phyloP scores from a whole-genome alignment of 2,113 vertebrate genomes.

The Sphyrna mokarran region DNA sequence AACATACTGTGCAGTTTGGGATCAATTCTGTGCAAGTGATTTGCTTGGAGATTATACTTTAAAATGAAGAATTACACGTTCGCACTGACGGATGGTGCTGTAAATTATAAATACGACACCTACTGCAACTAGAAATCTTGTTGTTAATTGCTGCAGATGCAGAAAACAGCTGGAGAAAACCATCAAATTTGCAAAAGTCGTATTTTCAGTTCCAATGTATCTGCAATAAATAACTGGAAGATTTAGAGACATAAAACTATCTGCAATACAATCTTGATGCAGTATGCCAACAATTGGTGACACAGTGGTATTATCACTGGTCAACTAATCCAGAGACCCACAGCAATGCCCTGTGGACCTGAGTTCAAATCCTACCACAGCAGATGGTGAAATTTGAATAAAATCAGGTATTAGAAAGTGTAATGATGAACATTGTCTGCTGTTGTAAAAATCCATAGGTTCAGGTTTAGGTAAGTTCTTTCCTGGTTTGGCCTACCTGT shows the following conservation, averaged over 20 bases:
- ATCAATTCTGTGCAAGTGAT: neutral
- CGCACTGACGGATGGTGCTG: neutral
- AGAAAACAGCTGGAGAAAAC: neutral
- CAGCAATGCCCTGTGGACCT: too few species aligned
- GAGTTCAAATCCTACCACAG: too few species aligned
- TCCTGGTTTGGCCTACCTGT: too few species aligned
- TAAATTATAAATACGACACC: neutral
- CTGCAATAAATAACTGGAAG: neutral
- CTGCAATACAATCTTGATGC: neutral
- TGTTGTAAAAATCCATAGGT: too few species aligned
- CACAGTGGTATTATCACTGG: too few species aligned
- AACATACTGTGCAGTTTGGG: neutral
- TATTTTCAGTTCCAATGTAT: neutral
- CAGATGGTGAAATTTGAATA: too few species aligned
- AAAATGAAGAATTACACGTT: neutral
- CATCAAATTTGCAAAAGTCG: neutral
- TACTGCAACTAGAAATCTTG: neutral
- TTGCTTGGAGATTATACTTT: neutral
- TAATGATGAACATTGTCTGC: too few species aligned
- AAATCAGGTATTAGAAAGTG: too few species aligned
- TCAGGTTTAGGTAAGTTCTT: too few species aligned
- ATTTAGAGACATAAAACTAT: neutral
- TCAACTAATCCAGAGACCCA: too few species aligned
- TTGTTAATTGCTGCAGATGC: slow-evolving; percentile 8
- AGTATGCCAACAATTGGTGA: too few species aligned